Evolutionary conservation across 1,140 invertebrate species (phyloP).

Genomic region (Carposina sasakii): DNA sequence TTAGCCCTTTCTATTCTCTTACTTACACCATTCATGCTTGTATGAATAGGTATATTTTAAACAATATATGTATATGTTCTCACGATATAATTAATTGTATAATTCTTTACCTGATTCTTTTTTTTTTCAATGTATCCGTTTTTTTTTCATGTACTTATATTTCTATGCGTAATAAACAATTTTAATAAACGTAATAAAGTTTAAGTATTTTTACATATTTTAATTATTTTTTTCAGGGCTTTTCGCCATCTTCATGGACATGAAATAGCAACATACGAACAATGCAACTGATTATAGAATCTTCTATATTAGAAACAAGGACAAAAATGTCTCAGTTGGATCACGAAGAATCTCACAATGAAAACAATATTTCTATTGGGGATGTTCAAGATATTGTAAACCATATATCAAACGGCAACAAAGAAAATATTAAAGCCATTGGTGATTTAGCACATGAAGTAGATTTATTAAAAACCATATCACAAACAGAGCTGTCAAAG

Average conservation of each 20-base stretch:
- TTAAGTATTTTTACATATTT: too few species aligned
- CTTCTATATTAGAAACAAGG: slow-evolving; percentile 32
- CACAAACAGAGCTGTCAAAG: not conserved
- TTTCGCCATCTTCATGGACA: slow-evolving; percentile 16
- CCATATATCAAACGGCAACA: not conserved
- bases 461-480: not conserved
- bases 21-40: too few species aligned
- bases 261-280: slow-evolving; percentile 40
- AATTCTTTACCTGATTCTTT: too few species aligned
- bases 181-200: too few species aligned
- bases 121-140: too few species aligned
- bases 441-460: not conserved
- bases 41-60: too few species aligned
- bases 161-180: too few species aligned
- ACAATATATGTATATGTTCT: too few species aligned
- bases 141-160: too few species aligned
- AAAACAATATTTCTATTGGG: slow-evolving; percentile 26
- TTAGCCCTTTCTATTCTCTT: too few species aligned
- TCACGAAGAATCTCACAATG: slow-evolving; percentile 32
- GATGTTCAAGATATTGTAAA: slow-evolving; percentile 28
- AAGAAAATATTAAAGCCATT: not conserved
- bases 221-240: slow-evolving; percentile 27
- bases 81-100: too few species aligned
- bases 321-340: slow-evolving; percentile 47
- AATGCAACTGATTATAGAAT: slow-evolving; percentile 62